These are phyloP conservation scores for Papilio polytes DNA, from an alignment of 1,140 invertebrate species.

Conservation along the genomic window DNA sequence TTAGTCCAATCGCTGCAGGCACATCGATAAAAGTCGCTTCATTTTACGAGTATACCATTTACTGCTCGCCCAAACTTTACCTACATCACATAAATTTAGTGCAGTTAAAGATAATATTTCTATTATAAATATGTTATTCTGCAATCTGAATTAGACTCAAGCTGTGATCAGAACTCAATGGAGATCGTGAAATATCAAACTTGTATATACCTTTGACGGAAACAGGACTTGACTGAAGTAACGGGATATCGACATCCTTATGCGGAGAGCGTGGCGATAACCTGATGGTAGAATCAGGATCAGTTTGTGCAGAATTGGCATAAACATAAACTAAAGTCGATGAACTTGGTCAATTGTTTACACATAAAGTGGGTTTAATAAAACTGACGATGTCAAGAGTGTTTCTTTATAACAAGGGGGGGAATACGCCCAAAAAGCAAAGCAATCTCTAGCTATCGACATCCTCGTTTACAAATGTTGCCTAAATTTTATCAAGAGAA, in stretches of 20 bases:
- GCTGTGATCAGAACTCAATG: too few relatives aligned
- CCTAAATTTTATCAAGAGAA: too few relatives aligned
- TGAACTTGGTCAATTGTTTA: too few relatives aligned
- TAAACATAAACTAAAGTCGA: too few relatives aligned
- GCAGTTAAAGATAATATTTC: background rate
- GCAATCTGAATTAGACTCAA: too few relatives aligned
- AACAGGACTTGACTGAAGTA: conserved; percentile 1
- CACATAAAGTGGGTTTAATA: too few relatives aligned
- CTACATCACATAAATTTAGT: background rate
- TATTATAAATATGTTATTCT: background rate
- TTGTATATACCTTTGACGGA: background rate
- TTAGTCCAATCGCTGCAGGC: background rate
- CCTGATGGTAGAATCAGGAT: background rate
- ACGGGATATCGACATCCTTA: background rate
- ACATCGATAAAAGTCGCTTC: conserved; percentile 8
- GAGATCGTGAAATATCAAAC: too few relatives aligned
- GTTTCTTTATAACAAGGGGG: too few relatives aligned
- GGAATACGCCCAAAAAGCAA: too few relatives aligned
- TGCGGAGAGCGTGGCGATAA: background rate
- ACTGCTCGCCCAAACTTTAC: background rate
- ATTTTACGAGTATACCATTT: conserved; percentile 5
- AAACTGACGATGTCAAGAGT: too few relatives aligned
- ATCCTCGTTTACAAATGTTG: too few relatives aligned
- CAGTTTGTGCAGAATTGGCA: background rate
- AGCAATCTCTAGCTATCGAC: too few relatives aligned